These are phyloP conservation scores for Labroides dimidiatus DNA, from an alignment of 2,797 vertebrate genomes.

Conservation along the genomic window DNA sequence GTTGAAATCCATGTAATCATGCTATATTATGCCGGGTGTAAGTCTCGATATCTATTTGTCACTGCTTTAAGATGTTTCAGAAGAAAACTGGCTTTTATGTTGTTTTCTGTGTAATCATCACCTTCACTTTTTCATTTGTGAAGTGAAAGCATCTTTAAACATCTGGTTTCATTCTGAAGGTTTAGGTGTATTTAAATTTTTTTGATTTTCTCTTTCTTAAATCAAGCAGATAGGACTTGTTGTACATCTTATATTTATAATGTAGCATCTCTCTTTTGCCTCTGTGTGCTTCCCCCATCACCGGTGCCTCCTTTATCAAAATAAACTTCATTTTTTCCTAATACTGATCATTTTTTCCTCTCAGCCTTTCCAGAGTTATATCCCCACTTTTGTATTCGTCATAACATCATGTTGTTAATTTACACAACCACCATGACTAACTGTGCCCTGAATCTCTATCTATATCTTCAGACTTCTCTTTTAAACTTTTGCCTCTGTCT, in stretches of 20 bases:
- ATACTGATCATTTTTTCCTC: neutral
- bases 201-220: no score
- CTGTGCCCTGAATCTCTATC: slow-evolving; percentile 3
- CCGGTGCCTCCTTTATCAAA: neutral
- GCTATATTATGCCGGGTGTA: neutral
- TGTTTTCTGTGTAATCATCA: neutral
- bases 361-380: slow-evolving; percentile 19
- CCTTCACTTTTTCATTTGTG: neutral
- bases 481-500: slow-evolving; percentile 28
- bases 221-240: no score
- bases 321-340: neutral
- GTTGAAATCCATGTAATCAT: neutral
- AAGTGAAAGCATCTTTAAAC: no score
- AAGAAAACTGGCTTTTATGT: neutral
- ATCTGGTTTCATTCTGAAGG: no score
- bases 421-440: slow-evolving; percentile 45
- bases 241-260: no score
- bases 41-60: neutral
- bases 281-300: no score
- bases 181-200: no score
- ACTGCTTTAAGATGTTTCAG: neutral
- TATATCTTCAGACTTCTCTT: slow-evolving; percentile 14
- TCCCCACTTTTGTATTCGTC: slow-evolving; percentile 19
- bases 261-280: no score
- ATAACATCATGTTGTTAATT: slow-evolving; percentile 34